Conservation (phyloP, 1,140 invertebrate genomes). For the Xylocopa sonorina region DNA sequence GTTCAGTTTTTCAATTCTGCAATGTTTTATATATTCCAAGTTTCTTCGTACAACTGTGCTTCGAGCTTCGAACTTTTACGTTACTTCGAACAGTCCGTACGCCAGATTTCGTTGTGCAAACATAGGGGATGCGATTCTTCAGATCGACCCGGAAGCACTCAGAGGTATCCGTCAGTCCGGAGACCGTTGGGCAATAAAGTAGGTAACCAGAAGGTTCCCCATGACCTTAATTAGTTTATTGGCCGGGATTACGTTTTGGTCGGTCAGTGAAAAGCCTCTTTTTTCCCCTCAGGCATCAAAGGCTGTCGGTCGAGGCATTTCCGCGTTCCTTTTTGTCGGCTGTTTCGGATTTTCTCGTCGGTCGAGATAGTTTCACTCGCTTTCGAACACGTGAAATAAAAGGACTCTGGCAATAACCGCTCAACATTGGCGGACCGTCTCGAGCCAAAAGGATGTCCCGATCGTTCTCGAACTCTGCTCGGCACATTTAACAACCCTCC, state of each 20-base stretch:
- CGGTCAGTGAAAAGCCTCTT: conserved; percentile 59
- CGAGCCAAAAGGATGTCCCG: not conserved
- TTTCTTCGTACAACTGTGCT: not conserved
- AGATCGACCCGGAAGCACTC: conserved; percentile 20
- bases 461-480: not conserved
- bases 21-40: too few species aligned
- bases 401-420: not conserved
- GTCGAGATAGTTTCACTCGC: conserved; percentile 56
- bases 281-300: conserved; percentile 27
- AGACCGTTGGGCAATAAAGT: conserved; percentile 2
- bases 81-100: not conserved
- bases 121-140: not conserved
- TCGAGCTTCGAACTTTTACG: not conserved
- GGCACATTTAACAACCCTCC: not conserved
- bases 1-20: too few species aligned
- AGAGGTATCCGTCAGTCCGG: not conserved
- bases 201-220: conserved; percentile 38
- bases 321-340: conserved; percentile 46
- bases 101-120: not conserved
- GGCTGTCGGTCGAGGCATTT: conserved; percentile 40
- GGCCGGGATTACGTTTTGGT: conserved; percentile 63
- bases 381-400: conserved; percentile 50
- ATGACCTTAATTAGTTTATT: conserved; percentile 76
- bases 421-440: not conserved
- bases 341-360: conserved; percentile 48